These are phyloP conservation scores for Emydoidea blandingii DNA, from an alignment of 2,797 vertebrate species.

Conservation along the genomic window DNA sequence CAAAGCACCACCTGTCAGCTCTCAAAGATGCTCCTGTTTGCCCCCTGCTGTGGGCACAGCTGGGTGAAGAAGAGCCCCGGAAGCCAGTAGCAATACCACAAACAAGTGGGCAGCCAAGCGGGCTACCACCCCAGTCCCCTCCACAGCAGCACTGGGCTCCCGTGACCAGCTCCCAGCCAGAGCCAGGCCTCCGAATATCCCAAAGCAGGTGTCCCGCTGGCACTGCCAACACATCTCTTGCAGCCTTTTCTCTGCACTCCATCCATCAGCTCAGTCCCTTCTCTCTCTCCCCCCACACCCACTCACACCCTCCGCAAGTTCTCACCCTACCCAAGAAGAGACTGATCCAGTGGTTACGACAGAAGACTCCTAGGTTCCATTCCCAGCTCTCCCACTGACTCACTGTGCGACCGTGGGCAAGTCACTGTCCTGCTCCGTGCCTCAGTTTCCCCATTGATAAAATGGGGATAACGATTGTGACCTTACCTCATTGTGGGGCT, in stretches of 20 bases:
- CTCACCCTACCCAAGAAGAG: neutral
- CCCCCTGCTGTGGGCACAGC: neutral
- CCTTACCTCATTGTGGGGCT: neutral
- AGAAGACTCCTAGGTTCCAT: neutral
- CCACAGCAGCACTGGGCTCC: neutral
- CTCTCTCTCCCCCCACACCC: neutral
- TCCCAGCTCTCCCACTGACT: neutral
- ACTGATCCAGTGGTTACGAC: neutral
- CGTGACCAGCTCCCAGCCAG: neutral
- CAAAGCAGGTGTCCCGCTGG: neutral
- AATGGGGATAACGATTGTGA: neutral
- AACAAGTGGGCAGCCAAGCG: neutral
- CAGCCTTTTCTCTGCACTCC: neutral
- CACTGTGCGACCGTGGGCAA: neutral
- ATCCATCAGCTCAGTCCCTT: neutral
- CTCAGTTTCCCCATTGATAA: neutral
- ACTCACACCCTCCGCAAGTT: too few species aligned
- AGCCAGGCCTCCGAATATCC: neutral
- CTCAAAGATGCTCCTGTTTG: neutral
- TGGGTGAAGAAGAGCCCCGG: neutral
- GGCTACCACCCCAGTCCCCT: neutral
- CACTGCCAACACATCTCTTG: neutral
- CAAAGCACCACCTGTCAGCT: neutral
- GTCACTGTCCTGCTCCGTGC: accelerated
- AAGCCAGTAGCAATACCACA: neutral